Evolutionary conservation across 2,797 vertebrate species (phyloP).

Genomic region (Pelochelys cantorii): DNA sequence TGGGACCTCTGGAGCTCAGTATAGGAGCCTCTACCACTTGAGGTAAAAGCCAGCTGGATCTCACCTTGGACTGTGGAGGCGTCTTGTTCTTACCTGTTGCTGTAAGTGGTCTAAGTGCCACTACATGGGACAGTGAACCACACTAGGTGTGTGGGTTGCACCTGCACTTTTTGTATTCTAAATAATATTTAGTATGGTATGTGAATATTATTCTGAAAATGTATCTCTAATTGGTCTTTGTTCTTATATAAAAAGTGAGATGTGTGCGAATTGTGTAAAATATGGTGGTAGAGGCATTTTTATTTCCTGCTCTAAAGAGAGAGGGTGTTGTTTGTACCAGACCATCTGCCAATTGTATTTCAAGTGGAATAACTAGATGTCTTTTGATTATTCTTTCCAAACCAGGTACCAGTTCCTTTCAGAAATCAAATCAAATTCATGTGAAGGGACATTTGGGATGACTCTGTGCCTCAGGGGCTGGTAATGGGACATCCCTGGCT

Average conservation of each 20-base stretch:
- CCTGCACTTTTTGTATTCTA: not conserved
- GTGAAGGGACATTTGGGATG: not conserved
- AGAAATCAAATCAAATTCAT: not conserved
- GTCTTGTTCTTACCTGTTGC: too few species aligned
- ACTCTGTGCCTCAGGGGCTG: not conserved
- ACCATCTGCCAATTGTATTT: conserved; percentile 18
- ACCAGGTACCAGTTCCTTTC: not conserved
- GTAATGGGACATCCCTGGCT: not conserved
- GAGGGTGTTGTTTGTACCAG: not conserved
- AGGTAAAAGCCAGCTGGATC: too few species aligned
- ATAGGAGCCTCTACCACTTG: too few species aligned
- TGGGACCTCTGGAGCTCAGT: too few species aligned
- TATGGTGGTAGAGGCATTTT: not conserved
- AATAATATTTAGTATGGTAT: conserved; percentile 17
- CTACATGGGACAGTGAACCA: too few species aligned
- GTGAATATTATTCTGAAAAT: conserved; percentile 24
- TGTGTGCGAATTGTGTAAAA: not conserved
- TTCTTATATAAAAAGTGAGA: not conserved
- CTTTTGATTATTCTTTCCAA: conserved; percentile 30
- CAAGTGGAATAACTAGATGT: not conserved
- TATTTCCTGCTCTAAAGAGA: conserved; percentile 18
- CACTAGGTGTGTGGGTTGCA: too few species aligned
- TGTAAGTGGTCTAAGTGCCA: too few species aligned
- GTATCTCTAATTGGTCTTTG: not conserved
- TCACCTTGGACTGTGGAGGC: too few species aligned